Conservation (phyloP, 1,140 invertebrate genomes). For the Colletes gigas region DNA sequence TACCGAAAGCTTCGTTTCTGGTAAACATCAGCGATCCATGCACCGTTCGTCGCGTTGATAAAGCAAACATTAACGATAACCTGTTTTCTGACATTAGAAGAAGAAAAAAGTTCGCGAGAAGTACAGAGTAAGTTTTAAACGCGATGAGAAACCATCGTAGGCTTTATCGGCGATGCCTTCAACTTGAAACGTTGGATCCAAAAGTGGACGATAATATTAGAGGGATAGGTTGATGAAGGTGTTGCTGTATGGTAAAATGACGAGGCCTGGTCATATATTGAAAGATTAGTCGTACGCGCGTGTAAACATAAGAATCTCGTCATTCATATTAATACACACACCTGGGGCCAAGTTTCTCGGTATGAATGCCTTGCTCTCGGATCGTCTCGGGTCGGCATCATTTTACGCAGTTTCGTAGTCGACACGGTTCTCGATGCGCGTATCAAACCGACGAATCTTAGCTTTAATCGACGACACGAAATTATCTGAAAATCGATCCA, state of each 20-base stretch:
- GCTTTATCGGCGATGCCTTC: not conserved
- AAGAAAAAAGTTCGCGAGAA: no score
- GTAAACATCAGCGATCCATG: no score
- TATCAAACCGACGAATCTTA: not conserved
- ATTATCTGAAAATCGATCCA: not conserved
- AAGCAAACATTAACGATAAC: no score
- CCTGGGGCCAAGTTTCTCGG: slow-evolving; percentile 64
- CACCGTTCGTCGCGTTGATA: no score
- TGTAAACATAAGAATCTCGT: slow-evolving; percentile 68
- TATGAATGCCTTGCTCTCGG: slow-evolving; percentile 56
- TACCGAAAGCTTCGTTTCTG: no score
- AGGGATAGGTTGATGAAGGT: not conserved
- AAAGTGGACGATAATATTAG: not conserved
- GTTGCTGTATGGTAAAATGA: slow-evolving; percentile 23
- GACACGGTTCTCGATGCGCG: slow-evolving; percentile 35
- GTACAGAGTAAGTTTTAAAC: no score
- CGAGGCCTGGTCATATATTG: slow-evolving; percentile 31
- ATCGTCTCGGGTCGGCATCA: slow-evolving; percentile 31
- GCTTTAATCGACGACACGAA: not conserved
- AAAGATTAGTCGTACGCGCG: slow-evolving; percentile 43
- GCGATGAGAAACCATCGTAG: not conserved
- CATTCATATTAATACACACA: slow-evolving; percentile 74
- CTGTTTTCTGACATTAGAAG: no score
- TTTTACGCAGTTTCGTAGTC: slow-evolving; percentile 65
- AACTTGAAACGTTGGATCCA: not conserved